Base-by-base conservation (phyloP, 1,140 invertebrate genomes). In the Muscidifurax raptorellus region DNA sequence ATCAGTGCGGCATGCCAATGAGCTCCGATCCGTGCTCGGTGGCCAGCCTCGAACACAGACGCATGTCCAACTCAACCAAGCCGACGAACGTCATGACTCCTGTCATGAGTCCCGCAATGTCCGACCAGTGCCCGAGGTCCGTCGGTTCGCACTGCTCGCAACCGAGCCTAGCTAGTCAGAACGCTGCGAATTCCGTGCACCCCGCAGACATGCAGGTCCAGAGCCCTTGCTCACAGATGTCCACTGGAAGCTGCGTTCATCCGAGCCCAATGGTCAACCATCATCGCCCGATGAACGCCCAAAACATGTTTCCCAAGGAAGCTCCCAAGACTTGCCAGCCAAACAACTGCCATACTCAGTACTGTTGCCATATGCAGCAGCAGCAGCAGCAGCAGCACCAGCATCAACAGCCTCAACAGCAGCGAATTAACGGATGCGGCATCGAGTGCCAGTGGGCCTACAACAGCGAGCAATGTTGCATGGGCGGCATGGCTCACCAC, bases 401-500 rank as follows among this genome's bases (percentile, higher is more conserved):
- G 25, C 64, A 76, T 22, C 80, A 64, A 59, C 66, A 12, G 0
- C 59, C 71, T 12, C 82, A 78, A 15, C 82, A 87, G 78, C 90
- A 90, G 74, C 91, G 91, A 66, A 91, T 91, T 27, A 90, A 86
- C 40, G 72, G 64, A 13, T 92, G 86, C 80, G 76, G 85, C n/a
- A 87, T 75, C n/a, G 91, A 86, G 81, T 93, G 91, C 47, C 92
- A 91, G 76, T 93, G 91, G 92, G 89, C 88, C 32, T 93, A 90
- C 81, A 87, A 83, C 7, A 69, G 83, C 9, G 91, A 92, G 40
- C 91, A 91, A 12, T 93, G 92, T 64, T 93, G 91, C 84, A 69
- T 79, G 7, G 64, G 28, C 15, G 78, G 76, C 13, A 44, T 52
- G 3, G 25, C 44, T 74, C 88, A 90, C 66, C 90, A 91, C 71